These are phyloP conservation scores for Hermodice carunculata DNA, from an alignment of 2,888 invertebrate species.

Conservation along the genomic window DNA sequence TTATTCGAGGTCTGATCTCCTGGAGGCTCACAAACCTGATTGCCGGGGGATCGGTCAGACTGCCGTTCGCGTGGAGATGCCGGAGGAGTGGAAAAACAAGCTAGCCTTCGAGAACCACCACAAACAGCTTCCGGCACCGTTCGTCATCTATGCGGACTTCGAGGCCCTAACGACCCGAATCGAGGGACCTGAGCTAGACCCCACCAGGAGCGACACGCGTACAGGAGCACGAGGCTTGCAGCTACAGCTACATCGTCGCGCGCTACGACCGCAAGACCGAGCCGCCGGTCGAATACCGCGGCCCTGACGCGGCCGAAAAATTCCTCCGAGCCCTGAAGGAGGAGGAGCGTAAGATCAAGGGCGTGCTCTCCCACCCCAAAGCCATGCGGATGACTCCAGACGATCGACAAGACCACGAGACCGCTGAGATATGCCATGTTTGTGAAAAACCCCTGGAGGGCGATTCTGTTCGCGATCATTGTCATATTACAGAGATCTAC, in stretches of 20 bases:
- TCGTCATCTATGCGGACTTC: too few relatives aligned
- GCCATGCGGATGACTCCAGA: neutral
- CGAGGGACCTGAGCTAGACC: conserved; percentile 15
- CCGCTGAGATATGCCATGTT: conserved; percentile 11
- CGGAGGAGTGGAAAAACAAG: too few relatives aligned
- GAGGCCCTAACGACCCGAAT: too few relatives aligned
- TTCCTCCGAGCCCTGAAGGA: conserved; percentile 15
- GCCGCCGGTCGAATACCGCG: conserved; percentile 23
- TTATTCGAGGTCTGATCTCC: conserved; percentile 20
- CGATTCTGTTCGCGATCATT: too few relatives aligned
- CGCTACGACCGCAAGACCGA: conserved; percentile 16
- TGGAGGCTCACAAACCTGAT: conserved; percentile 24
- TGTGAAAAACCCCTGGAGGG: too few relatives aligned
- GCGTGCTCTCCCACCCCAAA: too few relatives aligned
- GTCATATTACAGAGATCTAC: conserved; percentile 35
- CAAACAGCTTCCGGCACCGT: too few relatives aligned
- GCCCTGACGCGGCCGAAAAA: conserved; percentile 10
- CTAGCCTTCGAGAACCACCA: too few relatives aligned
- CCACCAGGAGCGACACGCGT: conserved; percentile 18
- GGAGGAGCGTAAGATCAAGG: conserved; percentile 15
- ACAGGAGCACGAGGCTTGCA: conserved; percentile 18
- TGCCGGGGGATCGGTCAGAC: conserved; percentile 22
- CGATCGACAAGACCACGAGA: neutral
- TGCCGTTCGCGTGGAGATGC: too few relatives aligned
- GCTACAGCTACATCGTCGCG: conserved; percentile 23